Base-by-base conservation (phyloP, 2,888 invertebrate species). In the Meteorus colon region DNA sequence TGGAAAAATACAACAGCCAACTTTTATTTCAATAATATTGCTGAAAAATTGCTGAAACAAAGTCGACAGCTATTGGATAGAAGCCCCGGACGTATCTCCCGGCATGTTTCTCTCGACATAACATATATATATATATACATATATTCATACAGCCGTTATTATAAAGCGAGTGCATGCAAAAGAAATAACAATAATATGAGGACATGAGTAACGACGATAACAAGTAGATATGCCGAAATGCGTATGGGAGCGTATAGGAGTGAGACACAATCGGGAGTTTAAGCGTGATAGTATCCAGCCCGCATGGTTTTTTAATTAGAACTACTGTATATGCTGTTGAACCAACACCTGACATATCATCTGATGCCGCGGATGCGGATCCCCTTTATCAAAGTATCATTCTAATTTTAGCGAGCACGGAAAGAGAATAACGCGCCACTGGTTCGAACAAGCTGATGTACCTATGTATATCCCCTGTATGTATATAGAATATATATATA, bases 241-340 rank as follows among this genome's bases (percentile, higher is more conserved):
- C 31, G 73, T 48, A 51, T 27, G 73, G 4, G 34, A 6, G 5
- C 8, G 34, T 34, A 8, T 34, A 8, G 8, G 73, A 76, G 68
- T 60, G 59, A 68, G 62, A 79, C 77, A 80, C 78, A 77, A 77
- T 78, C 65, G 75, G 76, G 80, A 73, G 67, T 59, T 59, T n/a
- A 45, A 27, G 75, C 77, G 80, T 80, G 79, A 79, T 78, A 80
- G 77, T 78, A 75, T 76, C 77, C 81, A 83, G 83, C 84, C 77
- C 85, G 89, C 88, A 89, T 87, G 88, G 89, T 88, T 89, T 89
- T 89, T 89, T 89, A 89, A 89, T 89, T 89, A 89, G 89, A 89
- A 87, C 86, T 83, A 71, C 77, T 79, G 19, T 55, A 76, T 76
- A 75, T 76, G 85, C 86, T 81, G 84, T 83, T 84, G 80, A 81